Evolutionary conservation across 2,113 vertebrate species (phyloP), one percentile per base, ranked within the genome.

Genomic region (Gopherus evgoodei): DNA sequence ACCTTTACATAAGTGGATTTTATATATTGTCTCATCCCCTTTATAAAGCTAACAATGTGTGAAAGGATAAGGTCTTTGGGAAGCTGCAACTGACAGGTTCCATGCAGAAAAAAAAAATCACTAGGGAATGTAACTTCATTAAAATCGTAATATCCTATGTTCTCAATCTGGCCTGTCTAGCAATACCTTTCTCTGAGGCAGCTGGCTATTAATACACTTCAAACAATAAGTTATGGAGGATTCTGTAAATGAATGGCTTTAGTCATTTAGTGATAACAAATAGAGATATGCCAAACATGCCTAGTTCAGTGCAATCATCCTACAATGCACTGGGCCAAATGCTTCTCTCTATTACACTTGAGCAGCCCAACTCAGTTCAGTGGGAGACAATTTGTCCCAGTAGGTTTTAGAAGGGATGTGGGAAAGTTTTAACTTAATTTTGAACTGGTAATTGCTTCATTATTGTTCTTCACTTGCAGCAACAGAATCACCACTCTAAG

Each of bases 1-100:
- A 97, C 96, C 97, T 98, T 98, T 97, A 93, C 91, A 96, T 98
- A 98, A 98, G 96, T 98, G 93, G 97, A 98, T 98, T 98, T 98
- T 97, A 85, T 94, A 93, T 96, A 96, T 98, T 97, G 95, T 97
- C 92, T 96, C 92, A 94, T 96, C 92, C 69, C 42, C 88, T 98
- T 97, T 95, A 94, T 97, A 98, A 97, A 98, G 98, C 97, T 97
- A 98, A 98, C 97, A 98, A 96, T 95, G 96, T 97, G 97, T 98
- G 97, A 98, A 98, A 96, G 96, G 95, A 94, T 93, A 87, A 91
- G 72, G 76, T 50, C 72, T 95, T 89, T 93, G 80, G 88, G 8
- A 85, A 96, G 94, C 81, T 83, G 42, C 86, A 96, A 62, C 84
- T 97, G 94, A 87, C 93, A 94, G 62, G 31, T 86, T 95, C 87